Evolutionary conservation across 23 tunicate genomes (phyloP).

Genomic region (Ciona savignyi): DNA sequence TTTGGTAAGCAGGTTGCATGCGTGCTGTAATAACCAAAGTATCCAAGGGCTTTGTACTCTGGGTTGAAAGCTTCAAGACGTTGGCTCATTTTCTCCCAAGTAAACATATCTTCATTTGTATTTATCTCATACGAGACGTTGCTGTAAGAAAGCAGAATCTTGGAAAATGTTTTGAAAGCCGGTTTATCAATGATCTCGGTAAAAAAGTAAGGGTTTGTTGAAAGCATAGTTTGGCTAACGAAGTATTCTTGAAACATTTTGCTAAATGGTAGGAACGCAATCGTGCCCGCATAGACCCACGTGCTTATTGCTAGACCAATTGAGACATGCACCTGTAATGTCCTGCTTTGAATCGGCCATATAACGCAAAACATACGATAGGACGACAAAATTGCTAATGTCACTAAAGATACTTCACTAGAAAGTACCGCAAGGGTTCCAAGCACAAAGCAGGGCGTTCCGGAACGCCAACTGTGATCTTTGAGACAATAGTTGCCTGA

Average conservation of each 20-base stretch:
- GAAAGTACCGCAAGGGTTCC: constrained; percentile 44
- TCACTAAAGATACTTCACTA: constrained; percentile 51
- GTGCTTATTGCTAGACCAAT: neutral
- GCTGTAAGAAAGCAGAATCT: constrained; percentile 6
- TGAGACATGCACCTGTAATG: constrained; percentile 4
- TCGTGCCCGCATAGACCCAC: constrained; percentile 18
- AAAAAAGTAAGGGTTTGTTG: constrained; percentile 28
- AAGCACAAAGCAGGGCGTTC: constrained; percentile 11
- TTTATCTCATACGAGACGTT: neutral
- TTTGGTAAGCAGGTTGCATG: constrained; percentile 45
- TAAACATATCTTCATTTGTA: neutral
- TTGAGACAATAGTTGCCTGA: constrained; percentile 33
- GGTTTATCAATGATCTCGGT: constrained; percentile 21
- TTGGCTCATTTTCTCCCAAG: constrained; percentile 4
- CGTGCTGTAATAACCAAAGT: constrained; percentile 33
- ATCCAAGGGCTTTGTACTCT: neutral
- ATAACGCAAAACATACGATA: constrained; percentile 25
- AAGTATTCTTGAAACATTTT: constrained; percentile 1
- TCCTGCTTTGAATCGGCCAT: constrained; percentile 9
- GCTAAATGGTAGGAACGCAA: constrained; percentile 22
- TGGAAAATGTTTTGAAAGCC: neutral
- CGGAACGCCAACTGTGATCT: constrained; percentile 44
- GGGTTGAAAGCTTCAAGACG: constrained; percentile 14
- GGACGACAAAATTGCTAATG: constrained; percentile 21
- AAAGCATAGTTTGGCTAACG: constrained; percentile 12